A percentile compares a stretch with the other conserved stretches of the same genome.
These are phyloP conservation scores for Phoeniculus purpureus DNA, from an alignment of 2,797 vertebrate genomes.

Conservation along the genomic window DNA sequence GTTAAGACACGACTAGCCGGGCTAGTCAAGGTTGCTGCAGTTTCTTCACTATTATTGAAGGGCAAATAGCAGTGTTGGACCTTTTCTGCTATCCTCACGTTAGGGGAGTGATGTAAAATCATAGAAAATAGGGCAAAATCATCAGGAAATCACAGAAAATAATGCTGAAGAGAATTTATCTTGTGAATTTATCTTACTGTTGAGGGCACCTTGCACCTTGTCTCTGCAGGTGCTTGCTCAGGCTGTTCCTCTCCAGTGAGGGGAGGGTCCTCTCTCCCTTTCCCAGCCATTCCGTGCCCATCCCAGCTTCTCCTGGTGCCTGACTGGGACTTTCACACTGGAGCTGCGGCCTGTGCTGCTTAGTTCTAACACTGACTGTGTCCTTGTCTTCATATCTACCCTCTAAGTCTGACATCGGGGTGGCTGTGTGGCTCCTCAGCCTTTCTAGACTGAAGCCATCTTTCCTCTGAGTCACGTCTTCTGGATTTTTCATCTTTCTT, in stretches of 20 bases:
- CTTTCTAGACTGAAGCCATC: neutral
- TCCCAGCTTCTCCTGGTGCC: neutral
- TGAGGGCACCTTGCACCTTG: neutral
- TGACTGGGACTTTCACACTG: neutral
- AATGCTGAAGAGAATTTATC: neutral
- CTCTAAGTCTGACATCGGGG: neutral
- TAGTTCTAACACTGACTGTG: neutral
- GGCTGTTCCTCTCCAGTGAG: neutral
- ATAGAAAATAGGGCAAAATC: neutral
- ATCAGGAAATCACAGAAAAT: neutral
- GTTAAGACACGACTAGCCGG: neutral
- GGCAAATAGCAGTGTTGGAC: neutral
- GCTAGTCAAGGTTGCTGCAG: neutral
- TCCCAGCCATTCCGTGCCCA: neutral
- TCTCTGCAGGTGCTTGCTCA: neutral
- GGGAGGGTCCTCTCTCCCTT: neutral
- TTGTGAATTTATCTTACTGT: neutral
- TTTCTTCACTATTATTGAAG: neutral
- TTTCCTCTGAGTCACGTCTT: neutral
- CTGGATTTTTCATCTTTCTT: neutral
- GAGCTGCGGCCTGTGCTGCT: neutral
- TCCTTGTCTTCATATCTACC: neutral
- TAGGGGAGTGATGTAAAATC: neutral
- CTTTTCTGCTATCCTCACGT: neutral
- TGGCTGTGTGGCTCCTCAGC: neutral